These are phyloP conservation scores for Xestia ashworthii DNA, from an alignment of 2,888 invertebrate genomes.

Conservation along the genomic window DNA sequence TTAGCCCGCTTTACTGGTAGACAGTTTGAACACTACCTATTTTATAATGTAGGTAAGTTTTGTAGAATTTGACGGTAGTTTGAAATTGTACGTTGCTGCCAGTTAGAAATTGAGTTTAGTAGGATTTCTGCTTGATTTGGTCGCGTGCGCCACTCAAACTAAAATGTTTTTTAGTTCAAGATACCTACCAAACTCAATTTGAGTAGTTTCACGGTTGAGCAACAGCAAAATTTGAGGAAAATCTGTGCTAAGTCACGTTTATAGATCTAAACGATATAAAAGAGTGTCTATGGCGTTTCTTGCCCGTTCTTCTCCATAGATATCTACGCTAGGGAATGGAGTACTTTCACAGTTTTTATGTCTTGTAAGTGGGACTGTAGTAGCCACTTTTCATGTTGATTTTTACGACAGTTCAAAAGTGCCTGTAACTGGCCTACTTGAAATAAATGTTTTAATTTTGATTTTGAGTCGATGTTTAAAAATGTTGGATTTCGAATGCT, in stretches of 20 bases:
- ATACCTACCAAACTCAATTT: not conserved
- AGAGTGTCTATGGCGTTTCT: too few relatives aligned
- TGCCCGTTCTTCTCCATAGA: too few relatives aligned
- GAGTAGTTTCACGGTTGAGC: not conserved
- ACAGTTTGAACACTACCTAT: conserved; percentile 20
- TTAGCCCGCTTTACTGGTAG: conserved; percentile 24
- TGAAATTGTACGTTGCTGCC: conserved; percentile 1
- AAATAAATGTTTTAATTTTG: too few relatives aligned
- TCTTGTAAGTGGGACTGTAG: too few relatives aligned
- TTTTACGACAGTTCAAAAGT: too few relatives aligned
- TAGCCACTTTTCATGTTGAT: too few relatives aligned
- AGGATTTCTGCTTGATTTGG: conserved; percentile 14
- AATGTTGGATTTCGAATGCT: too few relatives aligned
- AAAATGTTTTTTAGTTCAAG: not conserved
- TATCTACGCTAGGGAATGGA: too few relatives aligned
- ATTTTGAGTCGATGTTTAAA: not conserved
- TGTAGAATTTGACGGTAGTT: conserved; percentile 12
- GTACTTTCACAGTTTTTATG: too few relatives aligned
- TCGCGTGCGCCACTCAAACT: not conserved
- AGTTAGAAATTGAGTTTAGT: conserved; percentile 7
- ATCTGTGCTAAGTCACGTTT: not conserved
- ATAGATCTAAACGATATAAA: not conserved
- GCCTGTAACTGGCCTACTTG: too few relatives aligned
- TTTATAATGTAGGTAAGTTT: not conserved
- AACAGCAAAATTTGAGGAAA: too few relatives aligned